These are phyloP conservation scores for Mimas tiliae DNA, from an alignment of 2,888 invertebrate genomes.

Conservation along the genomic window DNA sequence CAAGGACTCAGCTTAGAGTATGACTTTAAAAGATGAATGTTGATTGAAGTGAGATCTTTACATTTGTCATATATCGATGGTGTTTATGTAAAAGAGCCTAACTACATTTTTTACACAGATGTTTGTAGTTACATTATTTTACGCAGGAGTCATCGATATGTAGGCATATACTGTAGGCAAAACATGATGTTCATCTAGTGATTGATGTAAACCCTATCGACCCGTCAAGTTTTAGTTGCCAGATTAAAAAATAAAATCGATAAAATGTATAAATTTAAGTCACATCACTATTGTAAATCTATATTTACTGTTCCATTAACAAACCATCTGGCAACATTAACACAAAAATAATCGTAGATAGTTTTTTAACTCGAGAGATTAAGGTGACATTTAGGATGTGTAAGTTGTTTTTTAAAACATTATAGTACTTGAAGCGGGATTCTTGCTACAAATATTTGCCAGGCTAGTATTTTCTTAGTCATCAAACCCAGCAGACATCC, in stretches of 20 bases:
- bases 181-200: background rate
- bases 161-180: background rate
- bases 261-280: background rate
- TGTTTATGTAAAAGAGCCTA: background rate
- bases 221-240: background rate
- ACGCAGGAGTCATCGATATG: background rate
- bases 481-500: no score
- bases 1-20: background rate
- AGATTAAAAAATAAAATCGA: background rate
- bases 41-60: background rate
- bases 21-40: conserved; percentile 1
- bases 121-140: background rate
- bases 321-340: conserved; percentile 1
- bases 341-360: background rate
- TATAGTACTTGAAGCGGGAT: no score
- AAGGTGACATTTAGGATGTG: background rate
- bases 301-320: background rate
- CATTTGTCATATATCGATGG: background rate
- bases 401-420: no score
- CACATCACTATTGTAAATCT: background rate
- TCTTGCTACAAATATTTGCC: no score
- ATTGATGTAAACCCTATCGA: background rate
- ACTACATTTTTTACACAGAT: background rate
- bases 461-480: no score
- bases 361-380: background rate